Evolutionary conservation across 2,888 invertebrate genomes (phyloP).

Genomic region (Drosophila formosana): DNA sequence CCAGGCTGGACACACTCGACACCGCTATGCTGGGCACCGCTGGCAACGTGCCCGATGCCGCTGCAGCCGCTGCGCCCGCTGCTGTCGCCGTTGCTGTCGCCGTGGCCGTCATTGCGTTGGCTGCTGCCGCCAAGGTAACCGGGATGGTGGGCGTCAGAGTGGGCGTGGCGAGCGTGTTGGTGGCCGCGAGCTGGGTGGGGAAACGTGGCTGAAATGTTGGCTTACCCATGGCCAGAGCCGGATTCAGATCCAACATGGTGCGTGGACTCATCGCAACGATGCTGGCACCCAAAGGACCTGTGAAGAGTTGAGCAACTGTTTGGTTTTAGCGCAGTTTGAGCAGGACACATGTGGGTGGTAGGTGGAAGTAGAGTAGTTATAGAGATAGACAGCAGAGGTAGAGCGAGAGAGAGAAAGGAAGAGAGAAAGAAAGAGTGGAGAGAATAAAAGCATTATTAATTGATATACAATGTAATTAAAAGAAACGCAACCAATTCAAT

Average conservation of each 20-base stretch:
- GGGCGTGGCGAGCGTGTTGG: slow-evolving; percentile 42
- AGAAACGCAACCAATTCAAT: slow-evolving; percentile 29
- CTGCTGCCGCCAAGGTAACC: slow-evolving; percentile 13
- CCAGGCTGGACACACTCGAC: slow-evolving; percentile 65
- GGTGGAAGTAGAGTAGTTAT: slow-evolving; percentile 27
- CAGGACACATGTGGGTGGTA: slow-evolving; percentile 2
- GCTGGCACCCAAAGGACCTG: slow-evolving; percentile 85
- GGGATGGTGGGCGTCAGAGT: slow-evolving; percentile 19
- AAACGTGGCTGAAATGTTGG: slow-evolving; percentile 83
- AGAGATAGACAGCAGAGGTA: slow-evolving; percentile 14
- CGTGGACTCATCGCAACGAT: slow-evolving; percentile 85
- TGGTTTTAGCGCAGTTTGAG: slow-evolving; percentile 53
- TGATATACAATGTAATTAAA: slow-evolving; percentile 12
- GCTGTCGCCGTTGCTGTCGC: slow-evolving; percentile 29
- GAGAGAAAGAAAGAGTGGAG: slow-evolving; percentile 33
- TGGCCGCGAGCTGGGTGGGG: slow-evolving; percentile 69
- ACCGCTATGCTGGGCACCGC: slow-evolving; percentile 69
- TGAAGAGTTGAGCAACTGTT: slow-evolving; percentile 80
- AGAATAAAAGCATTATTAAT: slow-evolving; percentile 49
- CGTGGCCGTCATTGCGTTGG: slow-evolving; percentile 4
- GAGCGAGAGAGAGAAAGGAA: slow-evolving; percentile 43
- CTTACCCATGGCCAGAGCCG: slow-evolving; percentile 85
- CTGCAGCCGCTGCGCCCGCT: slow-evolving; percentile 40
- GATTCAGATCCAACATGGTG: slow-evolving; percentile 85
- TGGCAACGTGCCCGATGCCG: slow-evolving; percentile 45